phyloP scores from a whole-genome alignment of 2,888 invertebrate species.

The Ornithoptera priamus region DNA sequence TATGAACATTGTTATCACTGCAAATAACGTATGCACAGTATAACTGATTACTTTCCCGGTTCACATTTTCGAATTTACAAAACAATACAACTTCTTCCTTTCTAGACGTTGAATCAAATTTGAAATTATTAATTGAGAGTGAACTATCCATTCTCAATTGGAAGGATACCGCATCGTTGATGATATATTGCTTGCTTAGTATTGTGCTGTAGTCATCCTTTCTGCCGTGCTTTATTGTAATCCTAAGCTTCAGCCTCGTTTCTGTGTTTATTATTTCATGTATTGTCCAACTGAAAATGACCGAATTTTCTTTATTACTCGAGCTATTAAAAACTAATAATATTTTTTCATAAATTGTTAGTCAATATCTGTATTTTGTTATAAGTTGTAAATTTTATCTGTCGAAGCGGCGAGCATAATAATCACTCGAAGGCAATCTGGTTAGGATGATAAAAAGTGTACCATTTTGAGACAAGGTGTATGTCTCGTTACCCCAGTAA shows the following conservation, averaged over 20 bases:
- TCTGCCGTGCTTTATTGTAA: slow-evolving; percentile 8
- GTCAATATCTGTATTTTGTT: neutral
- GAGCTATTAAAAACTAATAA: neutral
- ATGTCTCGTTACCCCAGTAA: no score
- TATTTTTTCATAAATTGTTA: neutral
- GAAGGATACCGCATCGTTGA: slow-evolving; percentile 11
- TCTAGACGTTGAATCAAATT: neutral
- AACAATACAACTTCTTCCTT: slow-evolving; percentile 5
- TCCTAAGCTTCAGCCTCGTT: neutral
- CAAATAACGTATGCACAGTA: neutral
- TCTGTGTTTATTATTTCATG: neutral
- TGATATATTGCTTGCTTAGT: neutral
- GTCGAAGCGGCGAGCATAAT: no score
- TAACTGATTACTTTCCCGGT: neutral
- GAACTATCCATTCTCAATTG: slow-evolving; percentile 14
- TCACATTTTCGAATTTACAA: neutral
- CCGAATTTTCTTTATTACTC: neutral
- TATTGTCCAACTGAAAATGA: slow-evolving; percentile 9
- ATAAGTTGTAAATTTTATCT: no score
- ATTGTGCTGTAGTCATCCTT: neutral
- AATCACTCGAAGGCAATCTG: no score
- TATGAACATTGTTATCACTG: neutral
- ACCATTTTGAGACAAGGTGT: no score
- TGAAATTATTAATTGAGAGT: neutral
- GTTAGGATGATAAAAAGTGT: no score